These are phyloP conservation scores for Trichonephila clavipes DNA, from an alignment of 1,140 invertebrate species.

Conservation along the genomic window DNA sequence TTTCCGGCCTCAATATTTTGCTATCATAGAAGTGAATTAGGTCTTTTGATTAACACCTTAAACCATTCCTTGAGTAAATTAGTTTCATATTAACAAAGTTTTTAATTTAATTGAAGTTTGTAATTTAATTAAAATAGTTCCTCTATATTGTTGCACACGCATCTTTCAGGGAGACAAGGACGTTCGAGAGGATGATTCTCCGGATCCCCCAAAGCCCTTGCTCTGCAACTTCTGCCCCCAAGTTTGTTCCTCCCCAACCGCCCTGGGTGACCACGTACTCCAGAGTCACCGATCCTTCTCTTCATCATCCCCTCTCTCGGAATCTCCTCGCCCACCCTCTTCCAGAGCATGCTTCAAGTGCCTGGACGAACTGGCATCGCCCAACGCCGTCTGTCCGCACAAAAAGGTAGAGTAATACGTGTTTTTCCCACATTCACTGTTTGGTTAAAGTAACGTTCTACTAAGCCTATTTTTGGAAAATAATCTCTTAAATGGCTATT, in stretches of 20 bases:
- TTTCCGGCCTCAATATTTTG: no score
- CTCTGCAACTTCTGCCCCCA: constrained; percentile 62
- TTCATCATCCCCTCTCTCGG: constrained; percentile 42
- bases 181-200: constrained; percentile 23
- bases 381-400: constrained; percentile 55
- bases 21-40: no score
- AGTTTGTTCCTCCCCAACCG: constrained; percentile 48
- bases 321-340: not conserved
- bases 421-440: no score
- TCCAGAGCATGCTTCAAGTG: constrained; percentile 38
- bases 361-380: constrained; percentile 51
- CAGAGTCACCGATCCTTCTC: constrained; percentile 42
- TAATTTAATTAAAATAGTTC: not conserved
- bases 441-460: no score
- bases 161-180: constrained; percentile 16
- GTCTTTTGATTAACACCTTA: no score
- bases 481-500: no score
- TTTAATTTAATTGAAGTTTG: not conserved
- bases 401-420: constrained; percentile 19
- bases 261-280: constrained; percentile 39
- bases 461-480: no score
- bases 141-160: not conserved
- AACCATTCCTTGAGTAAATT: not conserved
- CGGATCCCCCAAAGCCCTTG: constrained; percentile 56
- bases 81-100: not conserved